Evolutionary conservation across 2,797 vertebrate genomes (phyloP).

Genomic region (Nannoperca australis): DNA sequence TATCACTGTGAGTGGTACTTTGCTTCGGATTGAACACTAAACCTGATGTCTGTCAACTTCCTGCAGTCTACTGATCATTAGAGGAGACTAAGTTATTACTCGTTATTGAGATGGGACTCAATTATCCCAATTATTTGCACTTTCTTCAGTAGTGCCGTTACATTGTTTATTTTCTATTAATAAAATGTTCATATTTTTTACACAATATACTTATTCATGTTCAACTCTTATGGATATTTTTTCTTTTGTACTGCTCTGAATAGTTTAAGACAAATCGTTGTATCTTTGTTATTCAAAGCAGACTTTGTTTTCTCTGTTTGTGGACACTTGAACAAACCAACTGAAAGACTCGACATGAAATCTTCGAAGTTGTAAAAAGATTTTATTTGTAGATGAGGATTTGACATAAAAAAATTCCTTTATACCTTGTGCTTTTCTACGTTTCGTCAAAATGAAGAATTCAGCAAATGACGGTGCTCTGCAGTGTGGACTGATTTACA

Average conservation of each 20-base stretch:
- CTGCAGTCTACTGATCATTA: not conserved
- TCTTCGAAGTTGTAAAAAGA: not conserved
- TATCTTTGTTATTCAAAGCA: slow-evolving; percentile 10
- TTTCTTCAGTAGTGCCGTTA: slow-evolving; percentile 8
- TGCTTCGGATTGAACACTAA: not conserved
- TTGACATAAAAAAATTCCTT: slow-evolving; percentile 27
- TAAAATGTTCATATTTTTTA: not conserved
- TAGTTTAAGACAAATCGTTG: not conserved
- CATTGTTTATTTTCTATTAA: slow-evolving; percentile 4
- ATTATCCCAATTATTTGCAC: slow-evolving; percentile 28
- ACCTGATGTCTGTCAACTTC: not conserved
- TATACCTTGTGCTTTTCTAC: not conserved
- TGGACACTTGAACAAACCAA: not conserved
- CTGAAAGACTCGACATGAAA: not conserved
- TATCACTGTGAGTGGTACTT: not conserved
- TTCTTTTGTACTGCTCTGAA: slow-evolving; percentile 17
- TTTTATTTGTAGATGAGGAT: slow-evolving; percentile 12
- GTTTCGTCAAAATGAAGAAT: slow-evolving; percentile 16
- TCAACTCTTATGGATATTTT: not conserved
- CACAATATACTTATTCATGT: not conserved
- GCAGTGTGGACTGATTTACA: not conserved
- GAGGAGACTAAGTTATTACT: not conserved
- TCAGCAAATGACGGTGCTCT: not conserved
- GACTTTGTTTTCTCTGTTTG: slow-evolving; percentile 21
- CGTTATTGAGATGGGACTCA: not conserved